Evolutionary conservation across 2,113 vertebrate genomes (phyloP), one percentile per base, ranked within the genome.

Genomic region (Condylura cristata): DNA sequence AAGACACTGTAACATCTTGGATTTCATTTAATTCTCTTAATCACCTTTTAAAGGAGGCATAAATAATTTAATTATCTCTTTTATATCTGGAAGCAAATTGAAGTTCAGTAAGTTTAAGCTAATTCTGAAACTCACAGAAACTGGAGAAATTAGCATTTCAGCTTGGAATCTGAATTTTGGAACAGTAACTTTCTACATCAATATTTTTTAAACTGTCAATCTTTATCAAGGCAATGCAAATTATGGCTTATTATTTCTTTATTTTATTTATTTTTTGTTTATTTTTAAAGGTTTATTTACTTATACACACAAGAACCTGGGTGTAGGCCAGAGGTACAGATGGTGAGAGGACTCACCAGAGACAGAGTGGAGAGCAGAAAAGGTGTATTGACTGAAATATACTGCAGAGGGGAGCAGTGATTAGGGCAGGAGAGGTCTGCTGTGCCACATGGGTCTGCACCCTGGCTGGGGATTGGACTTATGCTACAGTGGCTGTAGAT

Each of bases 21-120:
- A 91, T 89, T 95, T 90, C n/a, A 83, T 85, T 92, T 96, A 91
- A 89, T 96, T 96, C 65, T 94, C 28, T 75, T 48, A 76, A 94
- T 66, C 26, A 81, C n/a, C 46, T 91, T 72, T 20, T 68, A 95
- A 82, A 90, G 30, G 28, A 76, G 34, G 7, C 41, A 58, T 14
- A 22, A 71, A 86, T 58, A 88, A 86, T 95, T 95, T 96, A 87
- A 80, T 90, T 83, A 83, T 78, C 30, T 30, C 22, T 61, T 8
- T 78, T 89, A 86, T 93, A 84, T 84, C 91, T 81, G 61, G 44
- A 75, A 89, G 39, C 46, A 90, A 96, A 89, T 39, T 90, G 2
- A 86, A 71, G 76, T 75, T 90, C 63, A 76, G 1, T 11, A 46
- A 83, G 83, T 71, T 93, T 91, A 93, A 94, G 60, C 16, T 86